Evolutionary conservation across 2,797 vertebrate species (phyloP).

Genomic region (Chrysolophus pictus): DNA sequence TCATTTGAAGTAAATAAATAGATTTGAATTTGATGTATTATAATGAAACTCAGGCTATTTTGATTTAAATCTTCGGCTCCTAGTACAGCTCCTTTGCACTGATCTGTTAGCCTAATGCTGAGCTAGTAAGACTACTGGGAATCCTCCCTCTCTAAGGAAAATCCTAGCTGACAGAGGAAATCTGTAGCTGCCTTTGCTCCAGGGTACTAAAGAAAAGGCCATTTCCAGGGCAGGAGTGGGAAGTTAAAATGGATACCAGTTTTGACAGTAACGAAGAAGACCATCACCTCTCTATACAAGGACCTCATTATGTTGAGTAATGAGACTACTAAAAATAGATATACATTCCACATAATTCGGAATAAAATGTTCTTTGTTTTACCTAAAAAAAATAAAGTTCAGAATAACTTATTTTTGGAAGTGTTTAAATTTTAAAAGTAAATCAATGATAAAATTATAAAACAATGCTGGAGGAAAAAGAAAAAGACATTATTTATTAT

Average conservation of each 20-base stretch:
- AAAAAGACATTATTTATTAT: background rate
- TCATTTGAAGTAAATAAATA: background rate
- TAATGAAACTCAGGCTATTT: background rate
- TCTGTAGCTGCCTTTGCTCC: background rate
- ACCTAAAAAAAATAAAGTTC: background rate
- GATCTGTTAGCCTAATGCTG: background rate
- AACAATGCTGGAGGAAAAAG: background rate
- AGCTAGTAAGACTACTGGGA: background rate
- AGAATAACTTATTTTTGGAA: background rate
- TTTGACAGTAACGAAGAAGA: slow-evolving; percentile 24
- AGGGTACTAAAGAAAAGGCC: background rate
- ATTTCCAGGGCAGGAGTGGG: background rate
- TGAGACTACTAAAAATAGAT: background rate
- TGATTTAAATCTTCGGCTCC: background rate
- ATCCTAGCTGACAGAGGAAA: background rate
- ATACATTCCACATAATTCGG: background rate
- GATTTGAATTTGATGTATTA: background rate
- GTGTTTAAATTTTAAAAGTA: background rate
- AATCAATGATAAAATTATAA: background rate
- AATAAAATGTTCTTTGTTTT: background rate
- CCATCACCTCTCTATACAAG: background rate
- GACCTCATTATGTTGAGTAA: background rate
- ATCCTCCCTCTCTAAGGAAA: background rate
- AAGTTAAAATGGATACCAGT: background rate
- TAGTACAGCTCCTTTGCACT: background rate